Percentiles rank a stretch among this genome's conserved stretches.
phyloP scores from a whole-genome alignment of 2,888 invertebrate species.

The Ethmia dodecea region DNA sequence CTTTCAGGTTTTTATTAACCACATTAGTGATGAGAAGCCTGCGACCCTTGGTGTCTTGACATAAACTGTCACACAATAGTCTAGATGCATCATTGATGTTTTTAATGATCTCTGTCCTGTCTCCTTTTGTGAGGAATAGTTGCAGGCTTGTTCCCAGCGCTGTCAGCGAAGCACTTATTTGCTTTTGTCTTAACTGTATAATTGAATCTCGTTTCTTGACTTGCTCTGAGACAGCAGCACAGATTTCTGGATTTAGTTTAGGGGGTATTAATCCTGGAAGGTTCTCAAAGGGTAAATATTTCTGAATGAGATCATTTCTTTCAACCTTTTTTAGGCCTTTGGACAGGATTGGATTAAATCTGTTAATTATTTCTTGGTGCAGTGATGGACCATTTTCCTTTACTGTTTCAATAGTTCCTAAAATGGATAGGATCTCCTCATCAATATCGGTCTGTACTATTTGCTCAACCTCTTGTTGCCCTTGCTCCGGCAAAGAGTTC shows the following conservation, averaged over 20 bases:
- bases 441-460: too few species aligned
- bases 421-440: too few species aligned
- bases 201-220: background rate
- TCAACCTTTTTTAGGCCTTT: slow-evolving; percentile 7
- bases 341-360: background rate
- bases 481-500: background rate
- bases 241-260: slow-evolving; percentile 2
- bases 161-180: background rate
- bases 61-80: background rate
- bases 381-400: too few species aligned
- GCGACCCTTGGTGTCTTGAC: background rate
- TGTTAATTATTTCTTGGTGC: background rate
- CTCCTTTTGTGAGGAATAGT: background rate
- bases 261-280: background rate
- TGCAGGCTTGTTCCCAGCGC: background rate
- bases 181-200: background rate
- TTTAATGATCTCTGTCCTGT: background rate
- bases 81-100: background rate
- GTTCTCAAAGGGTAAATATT: slow-evolving; percentile 1
- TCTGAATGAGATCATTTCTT: background rate
- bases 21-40: too few species aligned
- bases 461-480: background rate
- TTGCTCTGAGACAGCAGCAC: slow-evolving; percentile 1
- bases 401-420: too few species aligned
- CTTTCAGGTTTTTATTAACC: slow-evolving; percentile 7